Evolutionary conservation across 1,140 invertebrate species (phyloP).

Genomic region (Meloidogyne chitwoodi): DNA sequence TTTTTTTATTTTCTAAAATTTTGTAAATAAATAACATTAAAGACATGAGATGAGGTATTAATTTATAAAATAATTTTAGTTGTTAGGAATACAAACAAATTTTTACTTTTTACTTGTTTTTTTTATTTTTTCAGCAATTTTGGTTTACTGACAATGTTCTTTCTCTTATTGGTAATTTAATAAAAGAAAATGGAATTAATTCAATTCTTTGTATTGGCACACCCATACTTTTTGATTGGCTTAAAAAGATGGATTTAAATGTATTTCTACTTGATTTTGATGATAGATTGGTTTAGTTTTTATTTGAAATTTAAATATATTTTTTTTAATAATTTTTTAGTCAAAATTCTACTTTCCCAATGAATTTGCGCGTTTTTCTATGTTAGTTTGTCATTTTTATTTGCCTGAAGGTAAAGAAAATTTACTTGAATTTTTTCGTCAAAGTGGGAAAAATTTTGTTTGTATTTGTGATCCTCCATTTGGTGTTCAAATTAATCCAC

Average conservation of each 20-base stretch:
- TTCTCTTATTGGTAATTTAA: background rate
- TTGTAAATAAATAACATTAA: too few species aligned
- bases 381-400: constrained; percentile 28
- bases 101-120: background rate
- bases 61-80: too few species aligned
- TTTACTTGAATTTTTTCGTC: constrained; percentile 17
- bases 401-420: constrained; percentile 2
- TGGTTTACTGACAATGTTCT: constrained; percentile 9
- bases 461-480: constrained; percentile 32
- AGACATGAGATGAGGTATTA: too few species aligned
- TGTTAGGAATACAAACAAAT: too few species aligned
- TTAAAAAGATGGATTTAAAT: background rate
- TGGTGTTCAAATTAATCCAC: constrained; percentile 21
- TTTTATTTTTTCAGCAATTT: constrained; percentile 3
- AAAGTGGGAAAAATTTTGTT: background rate
- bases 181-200: constrained; percentile 15
- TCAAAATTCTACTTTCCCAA: constrained; percentile 15
- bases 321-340: constrained; percentile 23
- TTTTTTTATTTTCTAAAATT: too few species aligned
- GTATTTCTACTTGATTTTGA: constrained; percentile 24
- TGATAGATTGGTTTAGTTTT: constrained; percentile 31
- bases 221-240: constrained; percentile 22
- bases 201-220: constrained; percentile 27
- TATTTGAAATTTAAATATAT: background rate
- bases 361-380: constrained; percentile 33